Evolutionary conservation across 2,797 vertebrate species (phyloP).

Genomic region (Crocodylus rhombifer): DNA sequence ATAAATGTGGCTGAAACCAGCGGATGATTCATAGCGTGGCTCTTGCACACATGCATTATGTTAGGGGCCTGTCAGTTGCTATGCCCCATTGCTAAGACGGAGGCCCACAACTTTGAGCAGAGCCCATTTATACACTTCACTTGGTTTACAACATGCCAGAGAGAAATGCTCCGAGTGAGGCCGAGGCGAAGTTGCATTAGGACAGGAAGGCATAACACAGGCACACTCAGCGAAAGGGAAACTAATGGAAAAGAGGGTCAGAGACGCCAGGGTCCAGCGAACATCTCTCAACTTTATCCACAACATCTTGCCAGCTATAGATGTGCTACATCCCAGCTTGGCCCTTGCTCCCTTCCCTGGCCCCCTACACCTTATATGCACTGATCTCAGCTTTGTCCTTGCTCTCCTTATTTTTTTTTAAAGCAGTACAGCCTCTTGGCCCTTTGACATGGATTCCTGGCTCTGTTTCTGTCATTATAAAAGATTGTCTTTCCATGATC

Average conservation of each 20-base stretch:
- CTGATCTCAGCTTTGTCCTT: rapidly evolving
- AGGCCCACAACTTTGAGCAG: background rate
- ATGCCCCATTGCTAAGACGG: background rate
- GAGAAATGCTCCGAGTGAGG: background rate
- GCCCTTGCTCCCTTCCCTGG: background rate
- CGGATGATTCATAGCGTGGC: slow-evolving; percentile 62
- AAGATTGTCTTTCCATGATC: slow-evolving; percentile 65
- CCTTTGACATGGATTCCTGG: slow-evolving; percentile 34
- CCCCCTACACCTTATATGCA: rapidly evolving
- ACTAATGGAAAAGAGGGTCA: background rate
- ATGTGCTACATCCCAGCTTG: background rate
- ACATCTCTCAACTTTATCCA: background rate
- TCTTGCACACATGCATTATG: slow-evolving; percentile 71
- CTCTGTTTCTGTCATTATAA: slow-evolving; percentile 66
- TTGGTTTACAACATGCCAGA: background rate
- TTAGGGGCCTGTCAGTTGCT: slow-evolving; percentile 69
- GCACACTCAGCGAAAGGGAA: rapidly evolving
- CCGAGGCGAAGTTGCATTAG: rapidly evolving
- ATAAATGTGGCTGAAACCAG: slow-evolving; percentile 59
- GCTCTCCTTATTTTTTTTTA: background rate
- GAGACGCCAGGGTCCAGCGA: rapidly evolving
- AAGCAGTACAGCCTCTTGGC: background rate
- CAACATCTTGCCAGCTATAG: background rate
- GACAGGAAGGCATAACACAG: rapidly evolving
- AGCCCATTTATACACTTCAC: slow-evolving; percentile 2